Evolutionary conservation across 2,888 invertebrate species (phyloP).

Genomic region (Dicranocentrus wangi): DNA sequence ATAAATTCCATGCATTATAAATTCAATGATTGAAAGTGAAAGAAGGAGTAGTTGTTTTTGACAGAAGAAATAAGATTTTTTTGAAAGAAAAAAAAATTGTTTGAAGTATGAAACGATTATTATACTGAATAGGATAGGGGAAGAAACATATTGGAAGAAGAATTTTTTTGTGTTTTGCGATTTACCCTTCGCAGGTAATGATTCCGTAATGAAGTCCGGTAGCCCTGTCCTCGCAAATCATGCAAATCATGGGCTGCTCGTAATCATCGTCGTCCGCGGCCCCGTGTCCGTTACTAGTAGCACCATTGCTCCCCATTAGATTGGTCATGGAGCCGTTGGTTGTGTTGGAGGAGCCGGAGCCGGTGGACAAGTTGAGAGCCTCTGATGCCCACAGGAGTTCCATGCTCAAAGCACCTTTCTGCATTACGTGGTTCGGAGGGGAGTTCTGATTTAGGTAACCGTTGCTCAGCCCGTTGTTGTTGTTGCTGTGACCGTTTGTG

Average conservation of each 20-base stretch:
- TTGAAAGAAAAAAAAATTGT: background rate
- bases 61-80: conserved; percentile 1
- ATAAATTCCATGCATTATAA: too few relatives aligned
- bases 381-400: conserved; percentile 84
- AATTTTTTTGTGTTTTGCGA: conserved; percentile 1
- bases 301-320: conserved; percentile 52
- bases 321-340: conserved; percentile 61
- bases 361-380: conserved; percentile 72
- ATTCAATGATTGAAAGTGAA: conserved; percentile 11
- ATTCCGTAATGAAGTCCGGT: conserved; percentile 99
- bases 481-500: conserved; percentile 74
- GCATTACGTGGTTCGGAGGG: conserved; percentile 66
- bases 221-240: conserved; percentile 98
- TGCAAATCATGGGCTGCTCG: conserved; percentile 95
- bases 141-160: conserved; percentile 34
- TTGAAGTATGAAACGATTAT: too few relatives aligned
- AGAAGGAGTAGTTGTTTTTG: background rate
- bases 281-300: conserved; percentile 48
- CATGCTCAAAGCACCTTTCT: conserved; percentile 84
- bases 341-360: conserved; percentile 70
- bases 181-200: conserved; percentile 97
- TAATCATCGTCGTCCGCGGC: conserved; percentile 80
- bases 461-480: conserved; percentile 72
- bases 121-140: conserved; percentile 3
- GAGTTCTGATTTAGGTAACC: conserved; percentile 66